Conservation (phyloP, 2,797 vertebrate species). For the Cuculus canorus region DNA sequence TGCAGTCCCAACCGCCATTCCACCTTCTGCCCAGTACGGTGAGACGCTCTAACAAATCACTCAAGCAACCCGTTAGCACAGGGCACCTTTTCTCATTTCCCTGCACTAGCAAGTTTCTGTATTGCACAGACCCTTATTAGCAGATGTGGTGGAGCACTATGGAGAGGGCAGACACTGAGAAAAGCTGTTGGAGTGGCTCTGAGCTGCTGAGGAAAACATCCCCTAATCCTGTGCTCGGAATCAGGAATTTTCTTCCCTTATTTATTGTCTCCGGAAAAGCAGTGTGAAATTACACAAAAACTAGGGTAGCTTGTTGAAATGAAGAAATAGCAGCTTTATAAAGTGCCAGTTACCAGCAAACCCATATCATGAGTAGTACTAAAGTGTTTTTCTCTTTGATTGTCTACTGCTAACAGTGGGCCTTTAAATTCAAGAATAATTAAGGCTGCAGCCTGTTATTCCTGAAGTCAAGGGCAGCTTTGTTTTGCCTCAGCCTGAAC, state of each 20-base stretch:
- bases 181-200: not conserved
- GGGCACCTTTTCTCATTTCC: not conserved
- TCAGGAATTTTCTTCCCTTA: not conserved
- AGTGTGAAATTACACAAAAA: not conserved
- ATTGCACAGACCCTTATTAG: not conserved
- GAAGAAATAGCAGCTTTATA: not conserved
- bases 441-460: constrained; percentile 15
- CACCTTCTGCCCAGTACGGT: not conserved
- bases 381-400: not conserved
- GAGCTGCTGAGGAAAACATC: not conserved
- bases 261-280: not conserved
- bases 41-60: not conserved
- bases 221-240: not conserved
- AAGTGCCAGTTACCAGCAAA: not conserved
- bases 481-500: constrained; percentile 10
- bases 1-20: rapidly evolving
- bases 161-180: not conserved
- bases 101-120: not conserved
- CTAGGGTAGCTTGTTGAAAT: not conserved
- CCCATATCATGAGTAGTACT: not conserved
- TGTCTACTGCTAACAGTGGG: constrained; percentile 3
- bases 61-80: rapidly evolving
- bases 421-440: constrained; percentile 50
- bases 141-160: not conserved
- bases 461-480: constrained; percentile 49